phyloP scores from a whole-genome alignment of 1,140 invertebrate genomes.

The Drosophila sulfurigaster region DNA sequence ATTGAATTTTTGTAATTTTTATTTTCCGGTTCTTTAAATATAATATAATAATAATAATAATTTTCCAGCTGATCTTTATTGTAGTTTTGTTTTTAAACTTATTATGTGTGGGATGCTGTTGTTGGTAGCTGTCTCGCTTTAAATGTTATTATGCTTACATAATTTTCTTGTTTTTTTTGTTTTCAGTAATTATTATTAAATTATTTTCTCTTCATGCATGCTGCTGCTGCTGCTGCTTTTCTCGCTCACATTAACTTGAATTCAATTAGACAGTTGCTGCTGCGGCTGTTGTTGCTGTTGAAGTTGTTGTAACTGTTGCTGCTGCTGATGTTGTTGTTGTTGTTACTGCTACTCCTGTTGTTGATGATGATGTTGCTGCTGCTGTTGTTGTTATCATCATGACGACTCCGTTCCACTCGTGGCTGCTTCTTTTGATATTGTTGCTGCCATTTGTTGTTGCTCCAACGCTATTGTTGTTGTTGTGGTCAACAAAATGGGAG shows the following conservation, averaged over 20 bases:
- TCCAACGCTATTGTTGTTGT: slow-evolving; percentile 28
- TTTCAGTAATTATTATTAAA: slow-evolving; percentile 82
- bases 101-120: slow-evolving; percentile 79
- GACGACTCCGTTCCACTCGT: slow-evolving; percentile 40
- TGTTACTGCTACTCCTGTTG: slow-evolving; percentile 24
- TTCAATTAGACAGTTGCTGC: slow-evolving; percentile 60
- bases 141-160: slow-evolving; percentile 80
- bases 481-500: slow-evolving; percentile 27
- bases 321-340: slow-evolving; percentile 41
- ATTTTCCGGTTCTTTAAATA: slow-evolving; percentile 82
- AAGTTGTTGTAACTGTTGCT: slow-evolving; percentile 29
- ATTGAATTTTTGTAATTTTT: slow-evolving; percentile 82
- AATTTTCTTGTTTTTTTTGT: slow-evolving; percentile 60
- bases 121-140: slow-evolving; percentile 80
- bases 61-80: slow-evolving; percentile 83
- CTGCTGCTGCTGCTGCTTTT: slow-evolving; percentile 56
- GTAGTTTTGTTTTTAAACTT: slow-evolving; percentile 83
- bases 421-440: slow-evolving; percentile 25
- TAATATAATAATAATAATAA: slow-evolving; percentile 83
- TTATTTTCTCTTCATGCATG: slow-evolving; percentile 66
- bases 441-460: slow-evolving; percentile 27
- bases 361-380: slow-evolving; percentile 16
- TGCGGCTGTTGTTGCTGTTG: slow-evolving; percentile 56
- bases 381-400: slow-evolving; percentile 41
- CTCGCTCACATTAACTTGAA: slow-evolving; percentile 57